These are phyloP conservation scores for Barbus barbus DNA, from an alignment of 2,113 vertebrate genomes.

Conservation along the genomic window DNA sequence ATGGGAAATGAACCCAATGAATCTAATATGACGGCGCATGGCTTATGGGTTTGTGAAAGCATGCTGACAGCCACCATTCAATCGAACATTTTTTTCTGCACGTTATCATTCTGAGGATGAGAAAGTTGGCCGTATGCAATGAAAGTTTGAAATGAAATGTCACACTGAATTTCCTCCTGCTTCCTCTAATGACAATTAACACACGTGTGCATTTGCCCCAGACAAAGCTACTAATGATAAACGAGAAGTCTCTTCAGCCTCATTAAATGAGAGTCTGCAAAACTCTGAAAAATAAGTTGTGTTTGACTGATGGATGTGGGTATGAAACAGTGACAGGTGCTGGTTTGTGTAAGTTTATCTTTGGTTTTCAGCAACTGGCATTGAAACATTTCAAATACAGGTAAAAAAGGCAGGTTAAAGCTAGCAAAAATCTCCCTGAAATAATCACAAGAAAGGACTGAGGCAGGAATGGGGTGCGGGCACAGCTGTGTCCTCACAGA, in stretches of 20 bases:
- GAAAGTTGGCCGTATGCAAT: neutral
- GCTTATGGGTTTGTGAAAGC: conserved; percentile 1
- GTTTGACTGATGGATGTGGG: conserved; percentile 32
- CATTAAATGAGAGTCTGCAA: neutral
- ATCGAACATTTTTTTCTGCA: neutral
- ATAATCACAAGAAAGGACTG: conserved; percentile 43
- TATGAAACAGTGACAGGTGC: conserved; percentile 29
- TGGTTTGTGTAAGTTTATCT: conserved; percentile 49
- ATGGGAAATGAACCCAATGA: neutral
- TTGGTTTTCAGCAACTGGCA: conserved; percentile 64
- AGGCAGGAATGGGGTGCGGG: neutral
- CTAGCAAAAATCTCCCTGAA: conserved; percentile 59
- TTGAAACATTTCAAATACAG: conserved; percentile 40
- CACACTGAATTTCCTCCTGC: neutral
- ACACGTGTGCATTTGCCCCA: neutral
- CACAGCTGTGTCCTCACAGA: neutral
- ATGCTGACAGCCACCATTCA: neutral
- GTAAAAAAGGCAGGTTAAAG: conserved; percentile 52
- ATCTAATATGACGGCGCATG: conserved; percentile 2
- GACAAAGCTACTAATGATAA: neutral
- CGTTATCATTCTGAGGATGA: neutral
- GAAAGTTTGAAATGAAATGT: neutral
- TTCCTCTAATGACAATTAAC: neutral
- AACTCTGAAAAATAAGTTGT: neutral
- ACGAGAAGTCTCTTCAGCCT: neutral